A percentile compares a stretch with the other conserved stretches of the same genome.
Evolutionary conservation across 2,888 invertebrate genomes (phyloP).

Genomic region (Dasysyrphus tricinctus): DNA sequence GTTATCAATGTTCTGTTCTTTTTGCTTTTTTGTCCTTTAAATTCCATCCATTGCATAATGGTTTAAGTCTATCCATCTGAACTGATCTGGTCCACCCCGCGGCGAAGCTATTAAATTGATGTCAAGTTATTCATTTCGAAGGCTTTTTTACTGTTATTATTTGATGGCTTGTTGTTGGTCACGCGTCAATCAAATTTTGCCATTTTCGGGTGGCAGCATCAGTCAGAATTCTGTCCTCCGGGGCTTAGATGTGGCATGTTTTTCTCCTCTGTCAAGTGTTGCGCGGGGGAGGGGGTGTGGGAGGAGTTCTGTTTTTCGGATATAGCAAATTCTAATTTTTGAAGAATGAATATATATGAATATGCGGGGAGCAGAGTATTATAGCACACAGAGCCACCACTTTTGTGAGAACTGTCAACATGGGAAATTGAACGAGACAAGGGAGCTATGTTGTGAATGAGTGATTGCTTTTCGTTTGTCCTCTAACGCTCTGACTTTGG

Average conservation of each 20-base stretch:
- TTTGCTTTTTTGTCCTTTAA: constrained; percentile 12
- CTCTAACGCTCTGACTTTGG: constrained; percentile 44
- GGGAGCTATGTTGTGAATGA: constrained; percentile 55
- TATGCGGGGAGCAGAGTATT: neutral
- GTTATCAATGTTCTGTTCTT: constrained; percentile 26
- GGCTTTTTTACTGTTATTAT: constrained; percentile 30
- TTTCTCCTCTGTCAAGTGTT: neutral
- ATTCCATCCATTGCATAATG: constrained; percentile 9
- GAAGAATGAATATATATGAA: constrained; percentile 13
- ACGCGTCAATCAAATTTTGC: constrained; percentile 66
- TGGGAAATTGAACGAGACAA: constrained; percentile 68
- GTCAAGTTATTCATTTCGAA: constrained; percentile 68
- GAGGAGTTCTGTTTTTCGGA: neutral
- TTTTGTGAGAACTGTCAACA: constrained; percentile 58
- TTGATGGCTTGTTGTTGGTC: constrained; percentile 65
- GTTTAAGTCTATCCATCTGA: constrained; percentile 24
- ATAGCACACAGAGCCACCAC: neutral
- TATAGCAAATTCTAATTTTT: constrained; percentile 59
- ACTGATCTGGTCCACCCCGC: constrained; percentile 44
- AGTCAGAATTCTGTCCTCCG: constrained; percentile 29
- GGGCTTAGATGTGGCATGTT: constrained; percentile 44
- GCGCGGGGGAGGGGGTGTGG: too few species aligned
- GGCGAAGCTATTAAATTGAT: constrained; percentile 69
- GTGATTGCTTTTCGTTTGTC: constrained; percentile 71
- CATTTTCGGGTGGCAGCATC: constrained; percentile 51